A percentile compares a stretch with the other conserved stretches of the same genome.
phyloP scores from a whole-genome alignment of 2,888 invertebrate genomes.

The Lymantria dispar region DNA sequence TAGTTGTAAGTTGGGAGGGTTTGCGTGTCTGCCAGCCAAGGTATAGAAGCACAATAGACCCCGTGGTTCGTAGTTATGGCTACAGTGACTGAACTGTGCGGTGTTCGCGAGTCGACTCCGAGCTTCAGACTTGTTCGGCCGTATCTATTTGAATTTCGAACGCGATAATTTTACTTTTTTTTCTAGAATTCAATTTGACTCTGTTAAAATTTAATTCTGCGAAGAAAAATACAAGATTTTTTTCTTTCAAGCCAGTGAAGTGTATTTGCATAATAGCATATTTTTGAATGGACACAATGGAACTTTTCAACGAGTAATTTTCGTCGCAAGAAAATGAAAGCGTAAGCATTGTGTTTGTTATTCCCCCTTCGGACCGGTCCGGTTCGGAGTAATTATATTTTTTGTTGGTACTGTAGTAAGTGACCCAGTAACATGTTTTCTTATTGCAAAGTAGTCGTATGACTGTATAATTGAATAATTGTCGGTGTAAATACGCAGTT shows the following conservation, averaged over 20 bases:
- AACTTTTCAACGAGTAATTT: conserved; percentile 64
- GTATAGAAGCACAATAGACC: conserved; percentile 62
- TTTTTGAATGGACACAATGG: conserved; percentile 65
- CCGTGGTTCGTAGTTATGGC: conserved; percentile 62
- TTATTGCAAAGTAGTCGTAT: not conserved
- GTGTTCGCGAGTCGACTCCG: conserved; percentile 70
- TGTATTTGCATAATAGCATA: conserved; percentile 47
- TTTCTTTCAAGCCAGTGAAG: conserved; percentile 44
- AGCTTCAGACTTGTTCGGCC: conserved; percentile 75
- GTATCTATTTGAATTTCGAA: conserved; percentile 60
- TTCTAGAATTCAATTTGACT: conserved; percentile 16
- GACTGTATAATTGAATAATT: not conserved
- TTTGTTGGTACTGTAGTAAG: conserved; percentile 2
- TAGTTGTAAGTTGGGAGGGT: conserved; percentile 55
- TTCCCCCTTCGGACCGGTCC: conserved; percentile 27
- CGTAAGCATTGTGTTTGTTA: conserved; percentile 67
- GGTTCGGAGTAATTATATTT: conserved; percentile 15
- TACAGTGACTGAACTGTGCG: conserved; percentile 50
- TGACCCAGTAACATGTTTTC: conserved; percentile 1
- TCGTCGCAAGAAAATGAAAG: conserved; percentile 74
- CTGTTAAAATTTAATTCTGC: conserved; percentile 16
- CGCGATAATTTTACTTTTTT: conserved; percentile 34
- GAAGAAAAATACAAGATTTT: conserved; percentile 35
- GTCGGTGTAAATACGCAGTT: not conserved
- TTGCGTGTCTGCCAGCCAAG: conserved; percentile 68